Conservation (phyloP, 2,113 vertebrate genomes). For the Vombatus ursinus region DNA sequence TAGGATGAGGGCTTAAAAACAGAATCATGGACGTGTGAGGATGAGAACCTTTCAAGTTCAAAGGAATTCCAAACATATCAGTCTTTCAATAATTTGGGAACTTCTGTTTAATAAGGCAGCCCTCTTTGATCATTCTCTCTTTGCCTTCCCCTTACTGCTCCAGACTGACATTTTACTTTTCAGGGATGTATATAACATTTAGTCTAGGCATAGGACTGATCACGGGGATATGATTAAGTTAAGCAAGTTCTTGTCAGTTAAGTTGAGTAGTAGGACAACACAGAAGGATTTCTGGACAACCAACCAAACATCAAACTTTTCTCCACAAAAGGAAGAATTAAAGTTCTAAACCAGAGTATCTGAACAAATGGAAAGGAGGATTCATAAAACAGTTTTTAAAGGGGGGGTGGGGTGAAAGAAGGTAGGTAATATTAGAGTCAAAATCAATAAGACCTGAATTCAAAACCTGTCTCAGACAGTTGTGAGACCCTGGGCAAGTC, state of each 20-base stretch:
- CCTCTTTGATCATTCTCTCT: background rate
- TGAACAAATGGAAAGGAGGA: background rate
- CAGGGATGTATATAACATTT: background rate
- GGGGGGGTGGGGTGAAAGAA: background rate
- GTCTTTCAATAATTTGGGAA: background rate
- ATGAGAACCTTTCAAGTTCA: constrained; percentile 36
- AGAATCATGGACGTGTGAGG: constrained; percentile 20
- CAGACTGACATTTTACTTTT: constrained; percentile 7
- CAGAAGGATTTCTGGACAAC: background rate
- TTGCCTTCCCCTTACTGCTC: constrained; percentile 10
- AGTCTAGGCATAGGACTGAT: background rate
- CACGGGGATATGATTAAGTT: constrained; percentile 3
- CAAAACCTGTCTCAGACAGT: background rate
- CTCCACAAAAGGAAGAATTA: constrained; percentile 11
- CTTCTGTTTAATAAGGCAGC: constrained; percentile 17
- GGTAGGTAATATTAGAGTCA: background rate
- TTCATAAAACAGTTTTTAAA: background rate
- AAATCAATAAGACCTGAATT: background rate
- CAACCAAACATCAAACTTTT: background rate
- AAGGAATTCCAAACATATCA: constrained; percentile 36
- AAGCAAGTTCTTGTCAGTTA: background rate
- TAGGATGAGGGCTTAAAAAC: constrained; percentile 47
- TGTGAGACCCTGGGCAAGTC: background rate
- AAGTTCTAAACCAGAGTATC: background rate
- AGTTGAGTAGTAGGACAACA: constrained; percentile 22